These are phyloP conservation scores for Enteromius trimaculatus DNA, from an alignment of 2,797 vertebrate genomes.

Conservation along the genomic window DNA sequence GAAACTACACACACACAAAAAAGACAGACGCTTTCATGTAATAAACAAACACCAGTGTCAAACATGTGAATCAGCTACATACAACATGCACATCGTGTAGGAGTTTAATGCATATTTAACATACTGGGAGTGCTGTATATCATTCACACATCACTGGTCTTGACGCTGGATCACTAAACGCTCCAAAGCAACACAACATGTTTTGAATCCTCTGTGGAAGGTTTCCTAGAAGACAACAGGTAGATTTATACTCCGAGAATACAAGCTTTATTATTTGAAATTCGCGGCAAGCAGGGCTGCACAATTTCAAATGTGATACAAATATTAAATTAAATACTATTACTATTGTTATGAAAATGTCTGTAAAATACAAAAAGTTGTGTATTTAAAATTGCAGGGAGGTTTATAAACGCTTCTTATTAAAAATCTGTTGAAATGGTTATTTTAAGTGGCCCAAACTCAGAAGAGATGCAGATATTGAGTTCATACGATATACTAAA, in stretches of 20 bases:
- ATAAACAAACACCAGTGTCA: conserved; percentile 9
- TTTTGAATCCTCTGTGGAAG: conserved; percentile 61
- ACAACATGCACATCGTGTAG: conserved; percentile 39
- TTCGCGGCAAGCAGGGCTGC: neutral
- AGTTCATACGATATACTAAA: neutral
- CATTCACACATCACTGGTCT: conserved; percentile 65
- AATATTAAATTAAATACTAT: neutral
- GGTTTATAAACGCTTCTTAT: neutral
- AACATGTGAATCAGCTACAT: neutral
- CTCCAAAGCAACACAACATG: conserved; percentile 67
- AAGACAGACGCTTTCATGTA: neutral
- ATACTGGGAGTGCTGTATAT: conserved; percentile 62
- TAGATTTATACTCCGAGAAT: conserved; percentile 61
- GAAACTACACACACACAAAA: neutral
- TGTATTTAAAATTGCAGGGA: neutral
- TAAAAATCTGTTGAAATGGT: neutral
- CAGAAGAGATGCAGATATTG: neutral
- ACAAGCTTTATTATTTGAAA: neutral
- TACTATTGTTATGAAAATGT: neutral
- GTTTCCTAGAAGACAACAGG: conserved; percentile 59
- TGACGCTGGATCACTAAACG: conserved; percentile 67
- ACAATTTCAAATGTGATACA: neutral
- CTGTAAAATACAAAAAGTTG: neutral
- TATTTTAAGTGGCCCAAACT: neutral
- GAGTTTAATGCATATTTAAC: conserved; percentile 69